Percentiles rank a stretch among this genome's conserved stretches.
phyloP scores from a whole-genome alignment of 1,140 invertebrate species.

The Lepidurus packardi region DNA sequence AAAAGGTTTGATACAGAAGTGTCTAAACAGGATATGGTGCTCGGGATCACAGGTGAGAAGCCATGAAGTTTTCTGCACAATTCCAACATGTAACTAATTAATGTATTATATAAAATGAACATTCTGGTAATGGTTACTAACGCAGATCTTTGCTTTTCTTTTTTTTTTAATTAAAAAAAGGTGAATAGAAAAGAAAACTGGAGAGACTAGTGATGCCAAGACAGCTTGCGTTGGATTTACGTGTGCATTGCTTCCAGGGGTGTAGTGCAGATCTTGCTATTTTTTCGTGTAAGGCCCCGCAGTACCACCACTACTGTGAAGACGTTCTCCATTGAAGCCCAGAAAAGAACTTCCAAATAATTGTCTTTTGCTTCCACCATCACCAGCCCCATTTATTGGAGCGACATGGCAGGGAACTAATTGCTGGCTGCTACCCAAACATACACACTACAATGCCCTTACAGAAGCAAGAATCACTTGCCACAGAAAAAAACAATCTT shows the following conservation, averaged over 20 bases:
- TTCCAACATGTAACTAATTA: constrained; percentile 1
- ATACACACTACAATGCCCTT: constrained; percentile 4
- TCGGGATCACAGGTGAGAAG: constrained; percentile 9
- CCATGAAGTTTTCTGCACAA: constrained; percentile 18
- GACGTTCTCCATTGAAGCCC: not conserved
- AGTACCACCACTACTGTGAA: constrained; percentile 7
- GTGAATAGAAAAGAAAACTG: not conserved
- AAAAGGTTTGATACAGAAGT: constrained; percentile 2
- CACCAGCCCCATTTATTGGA: not conserved
- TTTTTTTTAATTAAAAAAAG: not conserved
- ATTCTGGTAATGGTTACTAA: not conserved
- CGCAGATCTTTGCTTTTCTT: not conserved
- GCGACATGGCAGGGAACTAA: not conserved
- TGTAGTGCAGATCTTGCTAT: not conserved
- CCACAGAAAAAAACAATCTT: not conserved
- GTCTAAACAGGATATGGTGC: constrained; percentile 4
- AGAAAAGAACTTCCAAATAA: not conserved
- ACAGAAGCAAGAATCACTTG: constrained; percentile 6
- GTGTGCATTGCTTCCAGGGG: not conserved
- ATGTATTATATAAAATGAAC: not conserved
- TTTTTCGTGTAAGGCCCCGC: not conserved
- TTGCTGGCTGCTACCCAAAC: not conserved
- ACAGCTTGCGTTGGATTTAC: not conserved
- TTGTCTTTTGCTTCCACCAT: not conserved
- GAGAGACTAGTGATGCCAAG: not conserved